Conservation (phyloP, 37 sponge, comb jelly and placozoan genomes). For the Aplysina aerophoba region DNA sequence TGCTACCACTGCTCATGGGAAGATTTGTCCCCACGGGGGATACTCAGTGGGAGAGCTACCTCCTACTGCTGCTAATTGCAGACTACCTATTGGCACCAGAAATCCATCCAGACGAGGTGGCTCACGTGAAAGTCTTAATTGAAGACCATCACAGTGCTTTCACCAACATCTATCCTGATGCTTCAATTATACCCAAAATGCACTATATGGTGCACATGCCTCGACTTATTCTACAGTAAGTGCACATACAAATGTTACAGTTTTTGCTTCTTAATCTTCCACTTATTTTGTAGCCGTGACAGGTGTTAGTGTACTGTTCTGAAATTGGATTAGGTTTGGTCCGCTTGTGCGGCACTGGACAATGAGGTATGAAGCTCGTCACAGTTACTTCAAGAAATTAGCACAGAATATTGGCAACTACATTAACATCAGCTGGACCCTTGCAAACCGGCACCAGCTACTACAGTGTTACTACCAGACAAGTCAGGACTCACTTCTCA, state of each 20-base stretch:
- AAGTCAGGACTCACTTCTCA: background rate
- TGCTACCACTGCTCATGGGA: background rate
- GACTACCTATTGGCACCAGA: background rate
- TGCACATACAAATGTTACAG: no score
- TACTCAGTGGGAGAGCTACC: background rate
- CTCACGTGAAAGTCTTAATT: no score
- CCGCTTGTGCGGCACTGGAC: slow-evolving; percentile 35
- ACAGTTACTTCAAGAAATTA: slow-evolving; percentile 20
- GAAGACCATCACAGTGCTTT: background rate
- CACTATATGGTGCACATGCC: slow-evolving; percentile 42
- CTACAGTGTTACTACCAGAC: slow-evolving; percentile 19
- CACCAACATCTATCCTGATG: background rate
- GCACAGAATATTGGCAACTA: slow-evolving; percentile 29
- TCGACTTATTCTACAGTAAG: slow-evolving; percentile 2
- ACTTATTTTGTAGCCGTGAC: no score
- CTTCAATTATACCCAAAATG: slow-evolving; percentile 25
- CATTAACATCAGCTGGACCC: slow-evolving; percentile 16
- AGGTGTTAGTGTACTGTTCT: background rate
- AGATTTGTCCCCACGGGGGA: background rate
- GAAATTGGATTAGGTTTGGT: slow-evolving; percentile 35
- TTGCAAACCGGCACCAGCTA: slow-evolving; percentile 21
- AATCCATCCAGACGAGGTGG: background rate
- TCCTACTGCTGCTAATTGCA: background rate
- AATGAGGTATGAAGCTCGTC: slow-evolving; percentile 19
- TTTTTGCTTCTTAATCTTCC: no score